Evolutionary conservation across 2,113 vertebrate genomes (phyloP).

Genomic region (Halichoerus grypus): DNA sequence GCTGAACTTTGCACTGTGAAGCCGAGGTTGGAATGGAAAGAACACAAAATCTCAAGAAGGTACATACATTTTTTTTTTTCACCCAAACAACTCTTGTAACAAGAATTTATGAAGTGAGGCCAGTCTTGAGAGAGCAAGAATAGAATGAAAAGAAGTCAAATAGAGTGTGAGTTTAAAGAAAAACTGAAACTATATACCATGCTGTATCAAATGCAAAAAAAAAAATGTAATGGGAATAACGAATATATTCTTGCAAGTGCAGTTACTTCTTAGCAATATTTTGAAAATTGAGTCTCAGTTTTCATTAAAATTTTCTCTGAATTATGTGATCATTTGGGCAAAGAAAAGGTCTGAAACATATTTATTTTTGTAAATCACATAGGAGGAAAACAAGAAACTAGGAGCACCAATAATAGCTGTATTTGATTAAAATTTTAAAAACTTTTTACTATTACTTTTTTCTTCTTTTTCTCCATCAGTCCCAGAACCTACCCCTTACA

Average conservation of each 20-base stretch:
- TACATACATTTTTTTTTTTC: neutral
- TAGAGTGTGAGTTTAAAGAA: constrained; percentile 46
- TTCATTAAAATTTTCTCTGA: constrained; percentile 41
- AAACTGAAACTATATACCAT: neutral
- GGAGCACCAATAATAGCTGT: neutral
- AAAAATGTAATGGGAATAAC: neutral
- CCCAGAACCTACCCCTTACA: neutral
- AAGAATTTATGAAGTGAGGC: constrained; percentile 8
- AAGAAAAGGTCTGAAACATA: neutral
- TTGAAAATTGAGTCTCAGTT: neutral
- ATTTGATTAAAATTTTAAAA: neutral
- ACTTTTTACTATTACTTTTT: neutral
- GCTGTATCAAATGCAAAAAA: neutral
- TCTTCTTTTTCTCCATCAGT: neutral
- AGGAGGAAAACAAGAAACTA: neutral
- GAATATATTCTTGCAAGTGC: neutral
- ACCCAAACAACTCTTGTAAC: neutral
- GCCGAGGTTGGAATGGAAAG: neutral
- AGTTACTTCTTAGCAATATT: neutral
- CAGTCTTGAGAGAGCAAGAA: neutral
- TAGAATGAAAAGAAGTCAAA: constrained; percentile 44
- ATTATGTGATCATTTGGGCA: neutral
- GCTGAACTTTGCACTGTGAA: neutral
- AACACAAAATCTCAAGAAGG: constrained; percentile 39
- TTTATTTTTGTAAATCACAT: constrained; percentile 52